Evolutionary conservation across 1,140 invertebrate species (phyloP).

Genomic region (Cydia splendana): DNA sequence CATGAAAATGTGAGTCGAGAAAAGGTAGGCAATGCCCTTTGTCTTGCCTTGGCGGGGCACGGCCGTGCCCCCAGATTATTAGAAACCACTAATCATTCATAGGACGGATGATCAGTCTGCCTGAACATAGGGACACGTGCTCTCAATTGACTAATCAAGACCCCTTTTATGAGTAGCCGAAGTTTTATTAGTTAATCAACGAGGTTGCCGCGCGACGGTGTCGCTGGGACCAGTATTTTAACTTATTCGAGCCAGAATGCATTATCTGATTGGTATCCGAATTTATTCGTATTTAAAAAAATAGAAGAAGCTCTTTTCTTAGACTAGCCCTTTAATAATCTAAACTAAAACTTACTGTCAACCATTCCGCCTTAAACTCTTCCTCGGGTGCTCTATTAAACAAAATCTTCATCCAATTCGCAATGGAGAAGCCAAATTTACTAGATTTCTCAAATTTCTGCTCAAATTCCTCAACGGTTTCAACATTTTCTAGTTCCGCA

Average conservation of each 20-base stretch:
- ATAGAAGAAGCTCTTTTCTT: too few species aligned
- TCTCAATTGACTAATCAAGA: constrained; percentile 4
- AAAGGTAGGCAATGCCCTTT: too few species aligned
- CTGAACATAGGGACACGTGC: neutral
- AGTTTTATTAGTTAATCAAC: constrained; percentile 2
- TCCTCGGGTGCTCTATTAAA: constrained; percentile 56
- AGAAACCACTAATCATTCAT: neutral
- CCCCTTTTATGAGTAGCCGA: constrained; percentile 2
- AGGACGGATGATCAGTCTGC: neutral
- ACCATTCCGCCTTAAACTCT: constrained; percentile 64
- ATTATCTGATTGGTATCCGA: too few species aligned
- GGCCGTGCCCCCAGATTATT: too few species aligned
- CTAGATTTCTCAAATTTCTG: constrained; percentile 58
- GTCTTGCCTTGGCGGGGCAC: too few species aligned
- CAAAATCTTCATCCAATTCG: constrained; percentile 60
- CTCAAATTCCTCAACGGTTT: constrained; percentile 61
- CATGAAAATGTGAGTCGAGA: too few species aligned
- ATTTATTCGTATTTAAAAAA: too few species aligned
- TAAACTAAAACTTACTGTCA: constrained; percentile 64
- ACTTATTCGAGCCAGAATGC: too few species aligned
- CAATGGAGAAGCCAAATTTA: constrained; percentile 56
- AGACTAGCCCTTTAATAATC: neutral
- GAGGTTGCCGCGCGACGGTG: neutral
- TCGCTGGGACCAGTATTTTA: neutral
- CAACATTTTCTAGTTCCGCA: constrained; percentile 52